Percentiles rank a stretch among this genome's conserved stretches.
phyloP scores from a whole-genome alignment of 2,113 vertebrate genomes.

The Macaca mulatta region DNA sequence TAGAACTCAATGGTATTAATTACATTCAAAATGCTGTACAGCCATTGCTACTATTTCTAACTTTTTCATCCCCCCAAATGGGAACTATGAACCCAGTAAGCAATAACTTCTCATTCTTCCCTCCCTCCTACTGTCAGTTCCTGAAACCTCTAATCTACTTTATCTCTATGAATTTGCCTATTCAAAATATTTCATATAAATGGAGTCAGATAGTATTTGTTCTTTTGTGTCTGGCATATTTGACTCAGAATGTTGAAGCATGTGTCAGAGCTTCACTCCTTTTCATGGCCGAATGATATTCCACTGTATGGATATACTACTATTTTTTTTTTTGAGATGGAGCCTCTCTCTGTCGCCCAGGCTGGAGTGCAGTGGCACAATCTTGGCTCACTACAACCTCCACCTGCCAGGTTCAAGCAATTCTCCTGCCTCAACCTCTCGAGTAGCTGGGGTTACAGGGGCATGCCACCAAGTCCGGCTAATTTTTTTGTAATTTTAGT shows the following conservation, averaged over 20 bases:
- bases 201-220: background rate
- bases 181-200: background rate
- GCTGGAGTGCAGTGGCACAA: too few relatives aligned
- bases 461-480: rapidly evolving
- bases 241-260: background rate
- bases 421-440: too few relatives aligned
- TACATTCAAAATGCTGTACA: background rate
- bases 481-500: too few relatives aligned
- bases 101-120: background rate
- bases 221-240: background rate
- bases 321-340: background rate
- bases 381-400: too few relatives aligned
- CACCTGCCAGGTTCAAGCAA: too few relatives aligned
- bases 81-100: background rate
- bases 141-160: background rate
- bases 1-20: background rate
- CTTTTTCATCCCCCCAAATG: background rate
- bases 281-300: background rate
- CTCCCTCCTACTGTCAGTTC: background rate
- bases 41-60: background rate
- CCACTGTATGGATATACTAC: background rate
- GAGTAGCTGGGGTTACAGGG: too few relatives aligned
- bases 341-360: too few relatives aligned
- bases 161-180: background rate
- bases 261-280: background rate